Conservation (phyloP, 2,797 vertebrate genomes). For the Cyprinodon diabolis region DNA sequence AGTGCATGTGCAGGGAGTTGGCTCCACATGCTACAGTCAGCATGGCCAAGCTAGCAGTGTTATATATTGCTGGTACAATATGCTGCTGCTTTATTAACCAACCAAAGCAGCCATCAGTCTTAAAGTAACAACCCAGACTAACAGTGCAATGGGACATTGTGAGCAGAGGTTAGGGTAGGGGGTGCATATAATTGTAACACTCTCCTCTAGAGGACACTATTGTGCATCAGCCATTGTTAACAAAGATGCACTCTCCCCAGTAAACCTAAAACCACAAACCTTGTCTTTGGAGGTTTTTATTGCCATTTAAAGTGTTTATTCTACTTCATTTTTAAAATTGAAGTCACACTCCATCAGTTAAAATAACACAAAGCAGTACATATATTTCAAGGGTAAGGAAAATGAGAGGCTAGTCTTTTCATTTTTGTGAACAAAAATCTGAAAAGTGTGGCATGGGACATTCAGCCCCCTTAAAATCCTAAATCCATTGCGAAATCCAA, state of each 20-base stretch:
- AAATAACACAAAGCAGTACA: not conserved
- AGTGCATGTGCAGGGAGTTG: conserved; percentile 15
- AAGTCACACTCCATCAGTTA: not conserved
- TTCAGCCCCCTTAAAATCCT: not conserved
- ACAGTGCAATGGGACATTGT: conserved; percentile 39
- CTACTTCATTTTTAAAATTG: not conserved
- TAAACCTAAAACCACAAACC: conserved; percentile 63
- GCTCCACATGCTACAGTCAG: conserved; percentile 25
- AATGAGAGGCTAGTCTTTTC: not conserved
- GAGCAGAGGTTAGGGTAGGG: conserved; percentile 13
- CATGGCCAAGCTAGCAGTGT: conserved; percentile 3
- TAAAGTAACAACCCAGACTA: conserved; percentile 18
- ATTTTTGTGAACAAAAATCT: not conserved
- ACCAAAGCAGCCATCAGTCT: conserved; percentile 38
- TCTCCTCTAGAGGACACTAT: conserved; percentile 86
- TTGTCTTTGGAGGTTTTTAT: conserved; percentile 42
- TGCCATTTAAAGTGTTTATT: no score
- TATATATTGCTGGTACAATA: conserved; percentile 14
- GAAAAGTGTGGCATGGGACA: not conserved
- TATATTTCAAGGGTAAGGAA: not conserved
- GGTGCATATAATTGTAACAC: conserved; percentile 56
- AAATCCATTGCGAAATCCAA: not conserved
- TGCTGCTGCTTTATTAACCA: conserved; percentile 40
- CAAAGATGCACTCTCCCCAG: conserved; percentile 54
- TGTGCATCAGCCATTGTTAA: conserved; percentile 80